Evolutionary conservation across 1,140 invertebrate species (phyloP).

Genomic region (Glossosoma conforme): DNA sequence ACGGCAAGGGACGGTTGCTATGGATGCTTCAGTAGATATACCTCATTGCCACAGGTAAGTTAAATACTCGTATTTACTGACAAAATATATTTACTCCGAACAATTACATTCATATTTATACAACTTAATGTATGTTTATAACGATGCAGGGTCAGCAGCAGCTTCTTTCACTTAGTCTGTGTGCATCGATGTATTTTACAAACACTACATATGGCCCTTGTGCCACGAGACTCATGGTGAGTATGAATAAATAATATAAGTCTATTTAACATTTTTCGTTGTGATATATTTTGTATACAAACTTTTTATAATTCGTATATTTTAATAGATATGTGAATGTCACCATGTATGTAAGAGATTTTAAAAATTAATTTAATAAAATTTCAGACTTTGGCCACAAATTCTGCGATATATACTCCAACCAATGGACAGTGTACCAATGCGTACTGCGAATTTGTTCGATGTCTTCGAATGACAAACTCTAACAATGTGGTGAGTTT

Average conservation of each 20-base stretch:
- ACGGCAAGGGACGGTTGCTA: constrained; percentile 49
- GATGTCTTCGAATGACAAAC: constrained; percentile 51
- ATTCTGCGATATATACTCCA: constrained; percentile 12
- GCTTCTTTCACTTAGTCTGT: constrained; percentile 43
- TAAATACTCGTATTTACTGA: too few species aligned
- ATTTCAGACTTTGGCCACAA: constrained; percentile 14
- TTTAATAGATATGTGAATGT: too few species aligned
- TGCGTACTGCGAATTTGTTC: constrained; percentile 54
- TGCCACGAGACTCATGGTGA: constrained; percentile 44
- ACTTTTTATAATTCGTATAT: too few species aligned
- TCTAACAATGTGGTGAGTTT: constrained; percentile 48
- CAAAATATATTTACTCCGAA: too few species aligned
- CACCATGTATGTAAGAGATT: constrained; percentile 2
- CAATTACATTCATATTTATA: too few species aligned
- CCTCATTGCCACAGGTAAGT: constrained; percentile 43
- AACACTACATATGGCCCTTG: constrained; percentile 45
- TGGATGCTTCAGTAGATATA: constrained; percentile 47
- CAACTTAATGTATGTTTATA: too few species aligned
- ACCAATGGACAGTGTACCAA: constrained; percentile 38
- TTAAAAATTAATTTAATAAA: background rate
- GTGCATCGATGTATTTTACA: constrained; percentile 46
- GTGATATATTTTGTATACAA: background rate
- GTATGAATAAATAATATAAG: constrained; percentile 6
- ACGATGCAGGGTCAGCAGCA: constrained; percentile 47
- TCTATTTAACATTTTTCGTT: background rate